These are phyloP conservation scores for Caenorhabditis afra DNA, from an alignment of 2,888 invertebrate species.

Conservation along the genomic window DNA sequence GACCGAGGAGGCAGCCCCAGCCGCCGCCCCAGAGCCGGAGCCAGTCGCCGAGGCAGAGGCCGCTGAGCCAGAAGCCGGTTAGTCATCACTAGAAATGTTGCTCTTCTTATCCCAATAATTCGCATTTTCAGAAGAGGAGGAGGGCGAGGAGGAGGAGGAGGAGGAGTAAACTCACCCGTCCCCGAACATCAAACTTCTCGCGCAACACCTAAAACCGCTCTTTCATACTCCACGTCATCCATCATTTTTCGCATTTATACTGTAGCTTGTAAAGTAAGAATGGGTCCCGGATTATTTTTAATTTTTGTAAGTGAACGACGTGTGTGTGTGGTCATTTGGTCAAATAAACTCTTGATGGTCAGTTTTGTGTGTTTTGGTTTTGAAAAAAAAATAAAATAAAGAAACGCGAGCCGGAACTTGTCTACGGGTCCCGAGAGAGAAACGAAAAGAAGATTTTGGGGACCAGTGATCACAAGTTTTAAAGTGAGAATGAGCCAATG, in stretches of 20 bases:
- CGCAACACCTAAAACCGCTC: not conserved
- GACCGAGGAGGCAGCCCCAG: conserved; percentile 58
- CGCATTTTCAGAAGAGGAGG: conserved; percentile 51
- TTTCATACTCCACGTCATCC: not conserved
- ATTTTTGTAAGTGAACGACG: conserved; percentile 2
- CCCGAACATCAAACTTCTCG: conserved; percentile 7
- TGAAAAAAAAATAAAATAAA: conserved; percentile 5
- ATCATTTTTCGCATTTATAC: not conserved
- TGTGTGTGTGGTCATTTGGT: conserved; percentile 7
- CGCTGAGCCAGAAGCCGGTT: conserved; percentile 55
- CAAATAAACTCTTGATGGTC: conserved; percentile 8
- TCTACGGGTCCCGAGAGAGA: conserved; percentile 11
- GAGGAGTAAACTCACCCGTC: conserved; percentile 51
- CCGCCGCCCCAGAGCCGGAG: conserved; percentile 47
- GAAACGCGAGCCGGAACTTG: not conserved
- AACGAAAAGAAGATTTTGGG: not conserved
- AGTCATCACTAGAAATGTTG: conserved; percentile 2
- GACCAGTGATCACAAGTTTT: conserved; percentile 1
- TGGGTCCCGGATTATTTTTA: conserved; percentile 2
- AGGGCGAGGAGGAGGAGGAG: conserved; percentile 58
- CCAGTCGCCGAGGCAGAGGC: conserved; percentile 53
- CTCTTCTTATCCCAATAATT: not conserved
- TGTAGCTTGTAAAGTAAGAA: conserved; percentile 2
- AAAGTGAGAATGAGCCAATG: not conserved
- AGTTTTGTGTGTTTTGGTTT: not conserved